phyloP scores from a whole-genome alignment of 2,888 invertebrate genomes.

The Ashinkailepas kermadecensis region DNA sequence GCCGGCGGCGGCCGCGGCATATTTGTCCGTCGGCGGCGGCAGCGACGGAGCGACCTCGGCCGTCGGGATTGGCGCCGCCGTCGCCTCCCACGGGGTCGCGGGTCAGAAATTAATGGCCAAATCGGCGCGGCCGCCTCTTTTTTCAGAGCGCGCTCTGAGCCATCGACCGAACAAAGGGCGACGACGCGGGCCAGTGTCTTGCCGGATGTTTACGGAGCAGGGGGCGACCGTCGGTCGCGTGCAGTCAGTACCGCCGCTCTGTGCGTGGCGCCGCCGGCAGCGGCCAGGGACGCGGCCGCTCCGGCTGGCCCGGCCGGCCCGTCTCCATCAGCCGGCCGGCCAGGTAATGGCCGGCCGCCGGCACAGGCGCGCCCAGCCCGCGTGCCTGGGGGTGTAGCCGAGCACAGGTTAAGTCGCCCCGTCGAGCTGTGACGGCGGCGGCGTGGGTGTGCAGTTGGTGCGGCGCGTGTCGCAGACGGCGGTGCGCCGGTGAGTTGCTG shows the following conservation, averaged over 20 bases:
- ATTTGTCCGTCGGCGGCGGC: background rate
- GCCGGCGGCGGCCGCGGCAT: background rate
- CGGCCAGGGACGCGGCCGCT: no score
- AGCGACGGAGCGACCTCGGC: background rate
- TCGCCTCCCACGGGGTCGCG: background rate
- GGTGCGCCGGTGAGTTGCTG: background rate
- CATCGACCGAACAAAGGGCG: background rate
- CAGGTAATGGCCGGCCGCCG: background rate
- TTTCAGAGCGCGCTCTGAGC: background rate
- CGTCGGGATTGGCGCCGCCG: background rate
- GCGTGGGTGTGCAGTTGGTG: background rate
- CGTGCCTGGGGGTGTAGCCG: no score
- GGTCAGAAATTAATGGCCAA: slow-evolving; percentile 7
- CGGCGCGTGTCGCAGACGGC: background rate
- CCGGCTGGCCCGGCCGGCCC: background rate
- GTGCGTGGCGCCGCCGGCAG: background rate
- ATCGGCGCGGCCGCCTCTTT: background rate
- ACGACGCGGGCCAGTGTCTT: background rate
- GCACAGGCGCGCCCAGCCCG: background rate
- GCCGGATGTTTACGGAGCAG: slow-evolving; percentile 16
- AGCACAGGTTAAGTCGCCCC: background rate
- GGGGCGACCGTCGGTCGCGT: background rate
- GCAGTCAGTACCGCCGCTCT: background rate
- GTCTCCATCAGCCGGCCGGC: background rate
- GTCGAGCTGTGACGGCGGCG: background rate